phyloP scores from a whole-genome alignment of 30 jellyfish, hydroid and myxozoan genomes.

The Chrysaora quinquecirrha region DNA sequence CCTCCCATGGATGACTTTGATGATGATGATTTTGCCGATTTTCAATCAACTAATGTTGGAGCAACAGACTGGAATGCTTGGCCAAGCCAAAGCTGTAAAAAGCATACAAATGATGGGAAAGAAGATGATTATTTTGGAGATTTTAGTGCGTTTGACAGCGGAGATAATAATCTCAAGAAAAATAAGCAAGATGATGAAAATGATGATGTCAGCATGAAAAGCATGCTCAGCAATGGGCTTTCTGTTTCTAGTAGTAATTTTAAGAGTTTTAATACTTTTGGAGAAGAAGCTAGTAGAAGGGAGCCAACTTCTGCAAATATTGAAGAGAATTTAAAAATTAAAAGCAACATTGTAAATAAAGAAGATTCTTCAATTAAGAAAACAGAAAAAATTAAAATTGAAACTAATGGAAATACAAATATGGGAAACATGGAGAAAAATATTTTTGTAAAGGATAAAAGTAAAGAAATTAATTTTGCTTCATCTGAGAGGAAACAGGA shows the following conservation, averaged over 20 bases:
- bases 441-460: too few relatives aligned
- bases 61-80: slow-evolving; percentile 38
- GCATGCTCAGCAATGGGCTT: background rate
- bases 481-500: too few relatives aligned
- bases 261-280: slow-evolving; percentile 2
- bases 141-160: background rate
- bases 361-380: too few relatives aligned
- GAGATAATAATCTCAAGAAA: background rate
- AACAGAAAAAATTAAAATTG: too few relatives aligned
- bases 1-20: slow-evolving; percentile 76
- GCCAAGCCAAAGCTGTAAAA: slow-evolving; percentile 1
- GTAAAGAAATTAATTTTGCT: too few relatives aligned
- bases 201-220: background rate
- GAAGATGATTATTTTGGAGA: background rate
- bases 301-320: too few relatives aligned
- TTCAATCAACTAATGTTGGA: slow-evolving; percentile 1
- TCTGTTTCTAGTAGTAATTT: slow-evolving; percentile 4
- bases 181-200: background rate
- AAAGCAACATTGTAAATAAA: too few relatives aligned
- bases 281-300: background rate
- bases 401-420: too few relatives aligned
- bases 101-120: background rate
- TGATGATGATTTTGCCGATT: slow-evolving; percentile 53
- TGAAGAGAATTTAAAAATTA: too few relatives aligned
- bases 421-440: too few relatives aligned